phyloP scores from a whole-genome alignment of 2,888 invertebrate genomes.

The Ametastegia equiseti region DNA sequence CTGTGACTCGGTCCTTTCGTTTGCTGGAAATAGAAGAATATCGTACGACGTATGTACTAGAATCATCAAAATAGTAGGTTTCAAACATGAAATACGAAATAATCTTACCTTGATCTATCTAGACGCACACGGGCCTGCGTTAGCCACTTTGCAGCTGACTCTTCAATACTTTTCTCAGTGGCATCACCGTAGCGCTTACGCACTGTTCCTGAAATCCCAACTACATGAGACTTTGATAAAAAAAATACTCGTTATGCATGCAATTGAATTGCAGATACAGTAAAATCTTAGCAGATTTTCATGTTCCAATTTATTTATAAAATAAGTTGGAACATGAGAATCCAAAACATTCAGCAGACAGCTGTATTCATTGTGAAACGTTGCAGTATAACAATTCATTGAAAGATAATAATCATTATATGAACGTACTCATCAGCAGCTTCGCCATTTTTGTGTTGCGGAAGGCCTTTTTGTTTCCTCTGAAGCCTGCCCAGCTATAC shows the following conservation, averaged over 20 bases:
- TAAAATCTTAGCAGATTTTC: background rate
- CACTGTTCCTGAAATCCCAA: conserved; percentile 10
- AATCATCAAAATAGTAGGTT: background rate
- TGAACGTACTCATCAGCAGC: conserved; percentile 16
- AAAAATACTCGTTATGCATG: background rate
- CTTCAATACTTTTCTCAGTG: conserved; percentile 24
- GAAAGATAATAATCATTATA: background rate
- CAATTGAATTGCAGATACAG: background rate
- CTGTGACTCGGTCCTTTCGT: background rate
- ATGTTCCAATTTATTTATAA: background rate
- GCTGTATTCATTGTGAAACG: background rate
- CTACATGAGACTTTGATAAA: background rate
- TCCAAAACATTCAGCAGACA: background rate
- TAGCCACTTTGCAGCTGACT: conserved; percentile 13
- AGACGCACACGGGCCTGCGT: background rate
- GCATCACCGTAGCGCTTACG: conserved; percentile 20
- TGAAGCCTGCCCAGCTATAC: conserved; percentile 28
- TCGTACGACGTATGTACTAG: background rate
- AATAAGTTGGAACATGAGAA: background rate
- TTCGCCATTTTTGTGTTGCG: background rate
- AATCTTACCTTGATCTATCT: conserved; percentile 24
- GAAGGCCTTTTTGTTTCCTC: conserved; percentile 10
- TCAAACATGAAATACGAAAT: background rate
- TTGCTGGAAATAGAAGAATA: conserved; percentile 10
- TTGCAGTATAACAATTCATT: conserved; percentile 1